Evolutionary conservation across 2,797 vertebrate genomes (phyloP).

Genomic region (Phrynocephalus vlangalii): DNA sequence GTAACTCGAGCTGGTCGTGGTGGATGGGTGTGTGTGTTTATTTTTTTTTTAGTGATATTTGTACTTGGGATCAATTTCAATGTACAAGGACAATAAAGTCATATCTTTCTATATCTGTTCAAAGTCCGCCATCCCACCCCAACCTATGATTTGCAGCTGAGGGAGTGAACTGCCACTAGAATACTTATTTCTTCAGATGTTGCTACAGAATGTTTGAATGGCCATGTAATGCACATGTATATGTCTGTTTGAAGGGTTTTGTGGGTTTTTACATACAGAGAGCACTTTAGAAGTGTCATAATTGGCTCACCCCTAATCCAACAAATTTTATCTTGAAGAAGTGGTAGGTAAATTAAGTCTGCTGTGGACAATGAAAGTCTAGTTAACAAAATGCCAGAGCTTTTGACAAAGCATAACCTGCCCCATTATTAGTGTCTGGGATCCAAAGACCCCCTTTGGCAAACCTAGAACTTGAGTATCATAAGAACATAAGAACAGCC

Average conservation of each 20-base stretch:
- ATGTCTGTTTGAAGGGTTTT: not conserved
- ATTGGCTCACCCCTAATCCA: not conserved
- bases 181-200: not conserved
- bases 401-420: not conserved
- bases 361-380: not conserved
- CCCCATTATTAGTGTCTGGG: not conserved
- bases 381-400: not conserved
- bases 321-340: not conserved
- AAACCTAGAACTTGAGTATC: not conserved
- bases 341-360: not conserved
- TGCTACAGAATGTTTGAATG: not conserved
- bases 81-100: too few relatives aligned
- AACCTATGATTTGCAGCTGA: not conserved
- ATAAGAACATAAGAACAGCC: too few relatives aligned
- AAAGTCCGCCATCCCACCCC: not conserved
- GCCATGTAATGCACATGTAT: not conserved
- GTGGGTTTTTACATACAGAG: not conserved
- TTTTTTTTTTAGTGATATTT: too few relatives aligned
- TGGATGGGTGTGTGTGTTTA: too few relatives aligned
- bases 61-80: not conserved
- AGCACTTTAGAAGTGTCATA: not conserved
- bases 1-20: too few relatives aligned
- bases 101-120: not conserved
- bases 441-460: not conserved
- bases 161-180: not conserved